Percentiles rank a stretch among this genome's conserved stretches.
phyloP scores from a whole-genome alignment of 2,113 vertebrate species.

The Sceloporus tristichus region DNA sequence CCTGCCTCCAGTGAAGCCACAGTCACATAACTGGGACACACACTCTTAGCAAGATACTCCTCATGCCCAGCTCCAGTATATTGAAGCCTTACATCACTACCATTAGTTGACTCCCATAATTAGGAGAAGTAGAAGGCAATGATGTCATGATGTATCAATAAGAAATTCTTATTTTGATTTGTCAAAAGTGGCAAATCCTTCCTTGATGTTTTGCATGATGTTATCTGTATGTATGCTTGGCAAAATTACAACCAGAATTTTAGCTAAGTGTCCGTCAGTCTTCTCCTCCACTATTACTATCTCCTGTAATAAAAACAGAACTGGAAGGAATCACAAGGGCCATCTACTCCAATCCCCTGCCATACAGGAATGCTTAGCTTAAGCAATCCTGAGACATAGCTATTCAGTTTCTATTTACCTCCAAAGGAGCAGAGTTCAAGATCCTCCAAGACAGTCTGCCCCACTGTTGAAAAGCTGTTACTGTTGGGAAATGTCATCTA shows the following conservation, averaged over 20 bases:
- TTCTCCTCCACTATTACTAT: neutral
- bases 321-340: no score
- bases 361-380: no score
- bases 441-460: no score
- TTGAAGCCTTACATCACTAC: neutral
- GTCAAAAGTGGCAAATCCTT: neutral
- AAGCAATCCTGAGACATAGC: no score
- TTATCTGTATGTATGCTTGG: neutral
- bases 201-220: neutral
- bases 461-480: no score
- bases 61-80: neutral
- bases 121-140: neutral
- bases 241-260: neutral
- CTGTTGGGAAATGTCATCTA: no score
- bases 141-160: neutral
- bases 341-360: no score
- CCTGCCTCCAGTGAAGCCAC: neutral
- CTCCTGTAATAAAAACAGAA: neutral
- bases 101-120: neutral
- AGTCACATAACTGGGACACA: neutral
- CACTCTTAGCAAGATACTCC: no score
- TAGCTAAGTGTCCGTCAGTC: neutral
- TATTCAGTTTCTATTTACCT: no score
- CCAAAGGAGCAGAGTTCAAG: no score
- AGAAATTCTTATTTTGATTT: neutral